phyloP scores from a whole-genome alignment of 1,140 invertebrate species.

The Tribolium madens region DNA sequence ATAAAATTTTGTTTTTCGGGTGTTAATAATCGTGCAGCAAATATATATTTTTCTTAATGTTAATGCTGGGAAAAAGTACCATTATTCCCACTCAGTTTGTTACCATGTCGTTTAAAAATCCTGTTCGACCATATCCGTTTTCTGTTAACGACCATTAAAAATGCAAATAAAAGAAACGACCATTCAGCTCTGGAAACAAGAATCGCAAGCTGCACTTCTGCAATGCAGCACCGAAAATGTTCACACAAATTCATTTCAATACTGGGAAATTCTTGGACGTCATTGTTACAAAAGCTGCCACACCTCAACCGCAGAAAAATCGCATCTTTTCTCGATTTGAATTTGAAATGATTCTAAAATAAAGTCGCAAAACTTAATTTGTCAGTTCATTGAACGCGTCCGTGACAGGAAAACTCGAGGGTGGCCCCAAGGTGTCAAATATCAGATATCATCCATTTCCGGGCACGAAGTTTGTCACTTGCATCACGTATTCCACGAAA shows the following conservation, averaged over 20 bases:
- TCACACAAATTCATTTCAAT: neutral
- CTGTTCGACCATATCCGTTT: constrained; percentile 21
- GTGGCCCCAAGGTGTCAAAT: constrained; percentile 20
- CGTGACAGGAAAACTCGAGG: constrained; percentile 23
- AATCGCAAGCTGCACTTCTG: neutral
- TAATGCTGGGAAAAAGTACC: neutral
- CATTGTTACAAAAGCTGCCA: constrained; percentile 1
- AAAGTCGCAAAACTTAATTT: constrained; percentile 5
- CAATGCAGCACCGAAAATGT: neutral
- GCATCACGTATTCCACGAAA: neutral
- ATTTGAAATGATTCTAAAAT: neutral
- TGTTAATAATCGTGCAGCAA: too few species aligned
- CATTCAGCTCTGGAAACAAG: neutral
- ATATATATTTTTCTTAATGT: too few species aligned
- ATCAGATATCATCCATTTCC: constrained; percentile 25
- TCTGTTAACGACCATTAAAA: constrained; percentile 11
- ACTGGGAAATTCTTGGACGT: constrained; percentile 12
- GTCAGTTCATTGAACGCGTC: constrained; percentile 11
- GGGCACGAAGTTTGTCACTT: constrained; percentile 4
- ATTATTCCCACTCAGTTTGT: neutral
- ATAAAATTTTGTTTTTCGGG: too few species aligned
- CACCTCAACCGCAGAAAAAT: constrained; percentile 10
- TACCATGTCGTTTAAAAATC: constrained; percentile 8
- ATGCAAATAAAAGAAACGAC: neutral
- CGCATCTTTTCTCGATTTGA: neutral